A percentile compares a stretch with the other conserved stretches of the same genome.
Conservation (phyloP, 2,797 vertebrate species). For the Pogoniulus pusillus region DNA sequence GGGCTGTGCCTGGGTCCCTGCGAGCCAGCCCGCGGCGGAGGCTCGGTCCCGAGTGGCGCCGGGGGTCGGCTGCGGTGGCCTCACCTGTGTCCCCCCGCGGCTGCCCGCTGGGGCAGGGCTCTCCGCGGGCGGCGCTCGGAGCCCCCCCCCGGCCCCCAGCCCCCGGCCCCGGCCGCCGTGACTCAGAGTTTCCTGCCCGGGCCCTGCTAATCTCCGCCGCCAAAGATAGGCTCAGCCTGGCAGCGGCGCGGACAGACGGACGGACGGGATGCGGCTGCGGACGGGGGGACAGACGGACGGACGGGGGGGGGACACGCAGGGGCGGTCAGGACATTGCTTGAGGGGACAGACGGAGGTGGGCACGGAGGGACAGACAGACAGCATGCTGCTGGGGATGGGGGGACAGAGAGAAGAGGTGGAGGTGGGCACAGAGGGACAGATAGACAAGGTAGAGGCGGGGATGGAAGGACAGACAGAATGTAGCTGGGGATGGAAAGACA, state of each 20-base stretch:
- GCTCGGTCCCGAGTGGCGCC: neutral
- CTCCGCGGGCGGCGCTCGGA: neutral
- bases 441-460: no score
- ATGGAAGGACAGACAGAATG: no score
- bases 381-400: no score
- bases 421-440: neutral
- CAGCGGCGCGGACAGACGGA: neutral
- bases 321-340: no score
- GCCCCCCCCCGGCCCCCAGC: neutral
- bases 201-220: neutral
- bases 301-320: no score
- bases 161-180: neutral
- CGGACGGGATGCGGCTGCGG: neutral
- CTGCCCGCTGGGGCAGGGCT: neutral
- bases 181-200: slow-evolving; percentile 32
- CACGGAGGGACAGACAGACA: neutral
- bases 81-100: neutral
- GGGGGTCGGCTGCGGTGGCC: neutral
- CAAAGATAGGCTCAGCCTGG: slow-evolving; percentile 23
- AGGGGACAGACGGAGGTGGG: no score
- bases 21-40: neutral
- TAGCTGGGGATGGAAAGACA: neutral
- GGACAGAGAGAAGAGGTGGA: no score
- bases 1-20: neutral
- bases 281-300: neutral